phyloP scores from a whole-genome alignment of 64 coral and sea anemone genomes.

The Orbicella faveolata region DNA sequence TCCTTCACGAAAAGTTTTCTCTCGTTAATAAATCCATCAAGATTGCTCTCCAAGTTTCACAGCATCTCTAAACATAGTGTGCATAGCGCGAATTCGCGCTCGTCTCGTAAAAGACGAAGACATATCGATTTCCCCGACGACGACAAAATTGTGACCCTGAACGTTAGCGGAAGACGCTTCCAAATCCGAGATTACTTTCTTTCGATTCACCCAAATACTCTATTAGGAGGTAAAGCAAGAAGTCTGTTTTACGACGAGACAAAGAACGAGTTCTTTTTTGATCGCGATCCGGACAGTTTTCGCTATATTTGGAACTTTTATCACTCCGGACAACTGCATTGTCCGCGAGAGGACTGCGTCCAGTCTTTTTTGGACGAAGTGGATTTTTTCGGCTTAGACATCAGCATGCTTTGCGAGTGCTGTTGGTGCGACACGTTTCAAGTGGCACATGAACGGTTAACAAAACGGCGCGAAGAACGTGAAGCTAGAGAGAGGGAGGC shows the following conservation, averaged over 20 bases:
- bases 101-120: slow-evolving; percentile 16
- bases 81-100: neutral
- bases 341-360: slow-evolving; percentile 57
- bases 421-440: slow-evolving; percentile 58
- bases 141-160: slow-evolving; percentile 35
- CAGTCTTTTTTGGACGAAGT: slow-evolving; percentile 59
- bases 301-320: slow-evolving; percentile 79
- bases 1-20: slow-evolving; percentile 23
- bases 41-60: slow-evolving; percentile 18
- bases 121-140: slow-evolving; percentile 59
- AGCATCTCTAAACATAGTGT: neutral
- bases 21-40: slow-evolving; percentile 46
- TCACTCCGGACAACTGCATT: slow-evolving; percentile 61
- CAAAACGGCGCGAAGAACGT: slow-evolving; percentile 16
- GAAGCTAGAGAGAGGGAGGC: slow-evolving; percentile 4
- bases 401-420: slow-evolving; percentile 46
- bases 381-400: slow-evolving; percentile 58
- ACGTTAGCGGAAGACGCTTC: slow-evolving; percentile 62
- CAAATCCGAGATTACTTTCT: slow-evolving; percentile 55
- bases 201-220: slow-evolving; percentile 39
- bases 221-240: slow-evolving; percentile 42
- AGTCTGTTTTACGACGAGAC: slow-evolving; percentile 31
- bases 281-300: slow-evolving; percentile 69
- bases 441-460: slow-evolving; percentile 28
- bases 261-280: slow-evolving; percentile 70